phyloP scores from a whole-genome alignment of 2,113 vertebrate species.

The Todiramphus chloris region DNA sequence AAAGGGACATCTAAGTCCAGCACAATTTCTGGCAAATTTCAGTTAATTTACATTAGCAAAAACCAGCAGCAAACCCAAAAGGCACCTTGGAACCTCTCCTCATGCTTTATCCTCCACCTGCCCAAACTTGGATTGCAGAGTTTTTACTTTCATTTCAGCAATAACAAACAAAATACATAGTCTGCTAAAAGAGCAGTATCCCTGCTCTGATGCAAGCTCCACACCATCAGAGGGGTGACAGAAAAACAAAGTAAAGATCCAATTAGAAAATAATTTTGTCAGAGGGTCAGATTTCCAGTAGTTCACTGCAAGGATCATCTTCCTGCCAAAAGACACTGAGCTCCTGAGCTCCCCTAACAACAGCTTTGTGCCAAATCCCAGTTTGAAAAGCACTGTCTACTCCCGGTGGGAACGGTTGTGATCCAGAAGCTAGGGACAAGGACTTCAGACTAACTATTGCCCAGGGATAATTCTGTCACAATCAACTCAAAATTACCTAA shows the following conservation, averaged over 20 bases:
- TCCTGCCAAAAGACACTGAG: background rate
- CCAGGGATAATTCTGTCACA: background rate
- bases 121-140: background rate
- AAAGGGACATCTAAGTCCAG: background rate
- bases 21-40: background rate
- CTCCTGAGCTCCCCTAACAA: background rate
- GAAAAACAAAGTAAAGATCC: background rate
- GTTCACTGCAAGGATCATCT: background rate
- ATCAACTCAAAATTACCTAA: slow-evolving; percentile 76
- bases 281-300: background rate
- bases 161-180: background rate
- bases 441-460: background rate
- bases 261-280: background rate
- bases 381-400: background rate
- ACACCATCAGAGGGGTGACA: background rate
- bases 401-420: background rate
- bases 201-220: background rate
- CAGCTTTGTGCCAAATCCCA: background rate
- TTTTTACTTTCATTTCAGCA: background rate
- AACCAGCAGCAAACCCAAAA: background rate
- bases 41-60: background rate
- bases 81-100: background rate
- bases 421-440: background rate
- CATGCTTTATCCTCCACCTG: background rate
- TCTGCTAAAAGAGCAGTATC: background rate